phyloP scores from a whole-genome alignment of 2,888 invertebrate genomes.

The Pristionchus entomophagus region DNA sequence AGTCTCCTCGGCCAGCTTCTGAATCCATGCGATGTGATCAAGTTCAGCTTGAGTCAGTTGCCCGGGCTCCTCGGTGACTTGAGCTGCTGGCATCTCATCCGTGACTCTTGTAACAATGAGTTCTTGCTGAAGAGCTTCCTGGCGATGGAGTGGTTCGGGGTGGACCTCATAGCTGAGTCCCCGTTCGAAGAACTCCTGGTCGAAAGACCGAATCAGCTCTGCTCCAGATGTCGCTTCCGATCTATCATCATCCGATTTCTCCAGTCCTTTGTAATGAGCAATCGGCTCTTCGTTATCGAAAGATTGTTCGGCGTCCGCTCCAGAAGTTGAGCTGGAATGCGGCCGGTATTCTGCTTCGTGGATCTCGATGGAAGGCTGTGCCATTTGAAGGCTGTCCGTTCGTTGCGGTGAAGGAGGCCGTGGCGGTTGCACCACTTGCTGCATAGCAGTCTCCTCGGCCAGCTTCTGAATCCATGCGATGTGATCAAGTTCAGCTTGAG shows the following conservation, averaged over 20 bases:
- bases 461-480: background rate
- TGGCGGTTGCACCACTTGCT: background rate
- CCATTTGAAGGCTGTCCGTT: background rate
- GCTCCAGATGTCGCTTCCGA: background rate
- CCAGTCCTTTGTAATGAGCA: background rate
- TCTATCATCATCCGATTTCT: background rate
- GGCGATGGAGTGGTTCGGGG: background rate
- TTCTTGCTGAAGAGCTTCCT: background rate
- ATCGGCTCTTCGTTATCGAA: background rate
- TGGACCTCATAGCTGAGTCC: background rate
- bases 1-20: slow-evolving; percentile 45
- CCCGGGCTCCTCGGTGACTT: slow-evolving; percentile 31
- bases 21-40: slow-evolving; percentile 53
- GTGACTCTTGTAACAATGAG: too few species aligned
- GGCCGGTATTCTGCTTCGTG: background rate
- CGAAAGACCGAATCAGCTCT: background rate
- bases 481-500: background rate
- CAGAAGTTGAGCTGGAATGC: background rate
- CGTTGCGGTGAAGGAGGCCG: background rate
- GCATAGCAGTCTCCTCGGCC: background rate
- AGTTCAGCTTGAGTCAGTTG: slow-evolving; percentile 53
- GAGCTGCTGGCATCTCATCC: too few species aligned
- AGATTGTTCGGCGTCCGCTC: background rate
- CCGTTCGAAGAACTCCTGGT: background rate
- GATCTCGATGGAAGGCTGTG: background rate